Base-by-base conservation (phyloP, 2,888 invertebrate species). In the Polietes domitor region DNA sequence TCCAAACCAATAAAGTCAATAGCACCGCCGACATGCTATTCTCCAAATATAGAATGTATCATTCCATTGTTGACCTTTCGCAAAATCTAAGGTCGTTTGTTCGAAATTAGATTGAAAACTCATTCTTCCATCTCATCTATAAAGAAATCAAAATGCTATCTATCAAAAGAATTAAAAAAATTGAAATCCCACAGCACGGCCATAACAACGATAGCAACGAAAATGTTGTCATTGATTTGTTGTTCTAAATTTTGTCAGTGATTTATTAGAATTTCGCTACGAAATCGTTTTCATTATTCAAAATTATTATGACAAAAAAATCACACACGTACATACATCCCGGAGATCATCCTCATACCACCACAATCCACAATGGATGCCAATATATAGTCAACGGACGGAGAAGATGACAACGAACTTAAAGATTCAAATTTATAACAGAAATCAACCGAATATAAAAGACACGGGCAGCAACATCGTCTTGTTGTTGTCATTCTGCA, bases 401-500 rank as follows among this genome's bases (percentile, higher is more conserved):
- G 26, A 58, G 15, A 19, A 83, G 74, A 80, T 83, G 80, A 83
- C 83, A 83, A 83, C 77, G 77, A 83, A 77, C 74, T 74, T 80
- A 77, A 70, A 77, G 77, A 74, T 77, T 83, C 53, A 63, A 74
- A 80, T 80, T 83, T 55, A 80, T 74, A 74, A 71, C 43, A 21
- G 15, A 80, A 72, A 55, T 26, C 58, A 37, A 17, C 26, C 76
- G 79, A 78, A 72, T 68, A 72, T 68, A 58, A 58, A 58, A 58
- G 76, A 9, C 61, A 58, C 61, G 53, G 17, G 15, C 61, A 58
- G 74, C 28, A 73, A 77, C 19, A 83, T 26, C 21, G 24, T 24
- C 2, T 21, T 58, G 58, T 58, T 58, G 58, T 58, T 58, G 58
- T 24, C 58, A 58, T 58, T 77, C 73, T 82, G 81, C 73, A 77